Percentiles rank a stretch among this genome's conserved stretches.
Evolutionary conservation across 2,888 invertebrate species (phyloP).

Genomic region (Junonia oenone): DNA sequence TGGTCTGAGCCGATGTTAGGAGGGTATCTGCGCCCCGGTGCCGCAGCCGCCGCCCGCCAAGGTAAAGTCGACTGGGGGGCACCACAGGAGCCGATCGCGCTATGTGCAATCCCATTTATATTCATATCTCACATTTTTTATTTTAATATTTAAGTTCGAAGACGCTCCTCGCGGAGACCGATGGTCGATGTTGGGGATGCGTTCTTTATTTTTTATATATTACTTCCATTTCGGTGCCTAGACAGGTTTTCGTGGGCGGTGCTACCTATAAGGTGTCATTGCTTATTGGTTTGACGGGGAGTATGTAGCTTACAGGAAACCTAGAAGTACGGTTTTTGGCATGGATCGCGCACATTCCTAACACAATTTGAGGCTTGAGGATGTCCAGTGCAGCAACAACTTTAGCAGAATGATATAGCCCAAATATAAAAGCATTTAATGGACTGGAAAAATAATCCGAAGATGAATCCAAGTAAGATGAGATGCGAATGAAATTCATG

Average conservation of each 20-base stretch:
- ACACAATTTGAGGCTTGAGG: too few species aligned
- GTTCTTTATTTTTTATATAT: conserved; percentile 11
- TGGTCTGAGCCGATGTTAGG: conserved; percentile 66
- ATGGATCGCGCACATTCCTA: too few species aligned
- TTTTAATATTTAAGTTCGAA: conserved; percentile 17
- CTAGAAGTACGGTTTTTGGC: neutral
- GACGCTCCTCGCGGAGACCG: conserved; percentile 35
- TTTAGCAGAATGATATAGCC: too few species aligned
- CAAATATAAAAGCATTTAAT: too few species aligned
- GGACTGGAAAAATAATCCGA: too few species aligned
- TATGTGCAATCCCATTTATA: conserved; percentile 65
- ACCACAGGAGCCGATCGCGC: conserved; percentile 63
- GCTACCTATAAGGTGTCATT: conserved; percentile 52
- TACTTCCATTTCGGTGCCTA: conserved; percentile 31
- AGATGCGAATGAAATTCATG: too few species aligned
- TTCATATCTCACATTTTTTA: conserved; percentile 39
- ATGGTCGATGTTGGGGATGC: conserved; percentile 23
- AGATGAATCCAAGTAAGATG: too few species aligned
- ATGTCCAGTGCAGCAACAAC: too few species aligned
- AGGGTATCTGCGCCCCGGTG: conserved; percentile 51
- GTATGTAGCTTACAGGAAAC: neutral
- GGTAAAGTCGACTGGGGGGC: conserved; percentile 68
- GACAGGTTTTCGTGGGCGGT: conserved; percentile 41
- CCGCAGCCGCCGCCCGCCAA: conserved; percentile 41
- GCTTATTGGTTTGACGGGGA: conserved; percentile 35